Base-by-base conservation (phyloP, 2,113 vertebrate genomes). In the Halichoeres trimaculatus region DNA sequence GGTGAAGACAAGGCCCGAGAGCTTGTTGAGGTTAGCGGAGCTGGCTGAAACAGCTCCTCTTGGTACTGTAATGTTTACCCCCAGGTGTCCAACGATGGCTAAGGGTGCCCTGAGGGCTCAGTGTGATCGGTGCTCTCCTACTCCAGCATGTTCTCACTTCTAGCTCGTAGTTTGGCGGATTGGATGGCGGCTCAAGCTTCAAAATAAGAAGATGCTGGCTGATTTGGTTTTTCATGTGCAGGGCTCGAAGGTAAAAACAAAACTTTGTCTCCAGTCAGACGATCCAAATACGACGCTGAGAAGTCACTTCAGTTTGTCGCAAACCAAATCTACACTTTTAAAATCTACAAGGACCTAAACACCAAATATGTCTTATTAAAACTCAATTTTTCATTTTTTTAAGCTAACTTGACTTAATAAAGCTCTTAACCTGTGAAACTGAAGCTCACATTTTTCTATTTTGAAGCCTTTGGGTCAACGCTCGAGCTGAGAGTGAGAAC, bases 51-150 rank as follows among this genome's bases (percentile, higher is more conserved):
- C 91, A 65, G 94, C 92, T 93, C 89, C 92, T 93, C 89, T 92
- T 93, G 96, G 95, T 96, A 96, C 96, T 97, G 95, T 92, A 91
- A 83, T 86, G 85, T 87, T 87, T 88, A 89, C 90, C 89, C 86
- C 78, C 60, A 20, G 74, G 85, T 75, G 83, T 84, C 67, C 67
- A 54, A 19, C 61, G 77, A 68, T 66, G 74, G 70, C 9, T 38
- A 47, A 61, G 63, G 67, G 36, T 61, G 50, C 74, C 83, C 69
- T 14, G 22, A 59, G 57, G 76, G 55, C 77, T 82, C 81, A 89
- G 80, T 76, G 73, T 81, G 83, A 88, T 76, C 84, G 85, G 93
- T 93, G 93, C 95, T 94, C 92, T 90, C 88, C 85, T 93, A 85
- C 88, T 85, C 85, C 45, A 48, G 45, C 19, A n/a, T 8, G 45